Percentiles rank a stretch among this genome's conserved stretches.
Conservation (phyloP, 2,797 vertebrate species). For the Hippoglossus hippoglossus region DNA sequence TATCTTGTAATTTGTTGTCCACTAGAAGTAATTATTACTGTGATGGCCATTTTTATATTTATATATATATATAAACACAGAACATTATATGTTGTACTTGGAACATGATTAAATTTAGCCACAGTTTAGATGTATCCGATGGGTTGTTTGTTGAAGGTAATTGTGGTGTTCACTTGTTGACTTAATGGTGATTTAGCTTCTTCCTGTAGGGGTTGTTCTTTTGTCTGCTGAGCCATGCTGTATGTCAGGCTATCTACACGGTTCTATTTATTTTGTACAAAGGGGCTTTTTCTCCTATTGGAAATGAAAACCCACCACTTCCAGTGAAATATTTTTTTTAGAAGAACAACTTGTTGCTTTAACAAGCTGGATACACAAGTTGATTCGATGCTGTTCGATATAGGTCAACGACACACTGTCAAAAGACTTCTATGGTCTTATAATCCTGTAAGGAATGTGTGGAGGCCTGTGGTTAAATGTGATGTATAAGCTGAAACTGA, state of each 20-base stretch:
- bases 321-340: neutral
- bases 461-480: neutral
- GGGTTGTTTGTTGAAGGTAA: neutral
- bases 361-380: neutral
- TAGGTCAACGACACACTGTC: no score
- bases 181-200: neutral
- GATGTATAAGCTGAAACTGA: neutral
- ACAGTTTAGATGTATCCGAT: neutral
- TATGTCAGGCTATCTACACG: neutral
- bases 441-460: neutral
- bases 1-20: neutral
- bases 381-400: neutral
- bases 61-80: neutral
- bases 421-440: neutral
- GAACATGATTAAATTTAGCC: neutral
- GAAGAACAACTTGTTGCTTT: neutral
- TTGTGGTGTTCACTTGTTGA: neutral
- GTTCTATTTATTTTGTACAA: constrained; percentile 4
- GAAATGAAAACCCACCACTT: neutral
- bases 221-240: neutral
- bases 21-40: neutral
- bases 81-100: neutral
- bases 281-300: neutral
- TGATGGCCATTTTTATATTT: neutral
- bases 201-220: neutral